phyloP scores from a whole-genome alignment of 2,888 invertebrate genomes.

The Argynnis bischoffii region DNA sequence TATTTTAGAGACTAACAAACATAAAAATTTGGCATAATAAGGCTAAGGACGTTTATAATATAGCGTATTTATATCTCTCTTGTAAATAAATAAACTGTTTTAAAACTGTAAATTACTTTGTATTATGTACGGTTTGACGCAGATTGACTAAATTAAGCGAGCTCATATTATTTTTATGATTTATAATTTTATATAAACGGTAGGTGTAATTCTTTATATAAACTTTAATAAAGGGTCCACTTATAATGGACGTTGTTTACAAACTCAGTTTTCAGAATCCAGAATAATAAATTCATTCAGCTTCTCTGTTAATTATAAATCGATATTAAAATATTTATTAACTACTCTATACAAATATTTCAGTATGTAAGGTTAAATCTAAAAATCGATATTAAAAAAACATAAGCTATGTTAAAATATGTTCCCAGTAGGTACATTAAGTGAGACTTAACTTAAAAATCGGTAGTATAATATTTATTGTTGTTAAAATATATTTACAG shows the following conservation, averaged over 20 bases:
- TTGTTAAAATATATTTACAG: conserved; percentile 10
- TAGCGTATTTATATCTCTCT: conserved; percentile 15
- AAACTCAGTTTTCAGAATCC: too few species aligned
- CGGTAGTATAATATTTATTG: too few species aligned
- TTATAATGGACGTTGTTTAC: too few species aligned
- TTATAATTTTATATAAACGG: conserved; percentile 34
- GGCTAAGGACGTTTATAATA: conserved; percentile 31
- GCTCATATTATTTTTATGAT: conserved; percentile 37
- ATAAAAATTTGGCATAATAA: conserved; percentile 29
- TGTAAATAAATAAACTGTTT: conserved; percentile 25
- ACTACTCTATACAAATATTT: too few species aligned
- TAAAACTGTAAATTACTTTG: conserved; percentile 27
- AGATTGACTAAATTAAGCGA: conserved; percentile 37
- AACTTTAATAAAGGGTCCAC: background rate
- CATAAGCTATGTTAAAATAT: too few species aligned
- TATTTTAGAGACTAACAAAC: background rate
- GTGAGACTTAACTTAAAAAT: too few species aligned
- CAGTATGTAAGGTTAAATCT: too few species aligned
- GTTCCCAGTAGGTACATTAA: too few species aligned
- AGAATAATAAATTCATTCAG: too few species aligned
- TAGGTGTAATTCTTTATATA: conserved; percentile 4
- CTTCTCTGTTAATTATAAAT: too few species aligned
- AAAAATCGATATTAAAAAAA: too few species aligned
- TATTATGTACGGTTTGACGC: conserved; percentile 41
- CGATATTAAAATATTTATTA: too few species aligned